These are phyloP conservation scores for Stigmatopora argus DNA, from an alignment of 2,113 vertebrate genomes.

Conservation along the genomic window DNA sequence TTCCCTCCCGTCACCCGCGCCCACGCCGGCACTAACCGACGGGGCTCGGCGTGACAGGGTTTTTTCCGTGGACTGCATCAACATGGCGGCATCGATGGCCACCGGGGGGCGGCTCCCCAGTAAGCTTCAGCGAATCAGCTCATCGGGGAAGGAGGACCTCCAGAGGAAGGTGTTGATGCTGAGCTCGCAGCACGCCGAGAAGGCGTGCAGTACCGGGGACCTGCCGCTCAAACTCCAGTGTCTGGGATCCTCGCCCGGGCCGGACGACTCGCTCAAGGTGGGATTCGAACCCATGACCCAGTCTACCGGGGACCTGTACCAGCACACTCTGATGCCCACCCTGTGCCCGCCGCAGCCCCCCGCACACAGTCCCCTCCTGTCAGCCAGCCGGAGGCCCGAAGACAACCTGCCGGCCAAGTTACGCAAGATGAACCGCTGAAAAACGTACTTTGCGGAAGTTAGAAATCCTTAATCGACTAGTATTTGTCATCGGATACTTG, in stretches of 20 bases:
- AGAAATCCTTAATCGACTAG: not conserved
- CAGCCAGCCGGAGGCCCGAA: constrained; percentile 51
- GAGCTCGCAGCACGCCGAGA: constrained; percentile 68
- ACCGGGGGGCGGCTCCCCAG: constrained; percentile 67
- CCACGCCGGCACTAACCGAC: constrained; percentile 59
- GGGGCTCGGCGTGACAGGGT: constrained; percentile 59
- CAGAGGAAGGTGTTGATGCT: constrained; percentile 71
- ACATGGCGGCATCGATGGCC: constrained; percentile 50
- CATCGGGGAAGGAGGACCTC: constrained; percentile 72
- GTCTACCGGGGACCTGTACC: constrained; percentile 71
- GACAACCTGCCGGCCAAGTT: constrained; percentile 76
- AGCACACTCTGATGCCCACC: constrained; percentile 56
- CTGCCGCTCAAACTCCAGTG: constrained; percentile 78
- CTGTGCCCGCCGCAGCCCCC: constrained; percentile 37
- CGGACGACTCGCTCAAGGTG: constrained; percentile 66
- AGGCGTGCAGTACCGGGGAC: constrained; percentile 78
- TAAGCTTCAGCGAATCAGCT: constrained; percentile 80
- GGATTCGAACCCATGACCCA: constrained; percentile 74
- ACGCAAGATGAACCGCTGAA: constrained; percentile 70
- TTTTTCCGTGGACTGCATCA: constrained; percentile 74
- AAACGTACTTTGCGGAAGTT: no score
- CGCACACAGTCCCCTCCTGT: constrained; percentile 52
- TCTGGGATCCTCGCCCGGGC: constrained; percentile 61
- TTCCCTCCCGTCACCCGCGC: constrained; percentile 64
- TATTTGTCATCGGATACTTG: not conserved